phyloP scores from a whole-genome alignment of 2,113 vertebrate species.

The Heterotis niloticus region DNA sequence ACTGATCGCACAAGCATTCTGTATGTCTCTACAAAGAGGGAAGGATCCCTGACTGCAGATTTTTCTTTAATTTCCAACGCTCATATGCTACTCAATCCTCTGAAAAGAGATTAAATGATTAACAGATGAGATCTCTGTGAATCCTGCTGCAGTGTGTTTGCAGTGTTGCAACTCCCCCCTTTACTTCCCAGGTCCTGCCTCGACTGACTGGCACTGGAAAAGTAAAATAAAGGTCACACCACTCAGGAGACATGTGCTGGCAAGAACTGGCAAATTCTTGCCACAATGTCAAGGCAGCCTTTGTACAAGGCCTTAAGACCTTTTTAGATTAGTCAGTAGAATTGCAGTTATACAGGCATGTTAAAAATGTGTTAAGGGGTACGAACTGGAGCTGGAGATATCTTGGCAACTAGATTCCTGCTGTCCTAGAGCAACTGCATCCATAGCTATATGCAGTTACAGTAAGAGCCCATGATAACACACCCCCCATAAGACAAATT shows the following conservation, averaged over 20 bases:
- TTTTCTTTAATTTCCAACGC: too few relatives aligned
- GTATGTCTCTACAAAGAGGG: too few relatives aligned
- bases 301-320: not conserved
- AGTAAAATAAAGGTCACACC: slow-evolving; percentile 9
- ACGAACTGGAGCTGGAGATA: too few relatives aligned
- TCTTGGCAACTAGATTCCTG: too few relatives aligned
- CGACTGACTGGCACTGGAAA: slow-evolving; percentile 3
- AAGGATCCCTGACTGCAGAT: not conserved
- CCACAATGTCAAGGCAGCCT: not conserved
- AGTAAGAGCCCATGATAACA: too few relatives aligned
- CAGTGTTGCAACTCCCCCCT: not conserved
- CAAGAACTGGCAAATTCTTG: not conserved
- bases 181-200: too few relatives aligned
- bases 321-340: not conserved
- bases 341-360: not conserved
- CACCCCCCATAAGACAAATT: too few relatives aligned
- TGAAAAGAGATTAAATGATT: not conserved
- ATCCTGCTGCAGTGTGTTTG: not conserved
- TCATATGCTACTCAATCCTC: not conserved
- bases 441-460: too few relatives aligned
- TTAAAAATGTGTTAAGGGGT: too few relatives aligned
- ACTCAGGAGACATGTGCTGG: not conserved
- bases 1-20: too few relatives aligned
- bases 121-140: not conserved
- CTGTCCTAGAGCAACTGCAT: too few relatives aligned